Evolutionary conservation across 1,140 invertebrate species (phyloP).

Genomic region (Triops longicaudatus): DNA sequence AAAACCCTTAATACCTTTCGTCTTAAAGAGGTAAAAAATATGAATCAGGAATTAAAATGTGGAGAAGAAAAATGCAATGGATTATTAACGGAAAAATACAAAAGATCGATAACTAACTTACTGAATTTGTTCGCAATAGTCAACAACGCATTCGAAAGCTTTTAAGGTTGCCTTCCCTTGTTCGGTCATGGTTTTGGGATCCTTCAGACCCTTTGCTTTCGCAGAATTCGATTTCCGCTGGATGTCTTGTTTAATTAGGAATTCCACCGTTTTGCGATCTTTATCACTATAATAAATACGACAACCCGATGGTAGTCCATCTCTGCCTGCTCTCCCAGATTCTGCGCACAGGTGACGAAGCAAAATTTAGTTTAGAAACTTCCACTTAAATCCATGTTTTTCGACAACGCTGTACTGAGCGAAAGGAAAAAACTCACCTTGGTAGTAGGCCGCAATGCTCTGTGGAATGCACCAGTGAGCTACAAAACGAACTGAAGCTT

Average conservation of each 20-base stretch:
- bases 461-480: conserved; percentile 88
- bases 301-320: conserved; percentile 50
- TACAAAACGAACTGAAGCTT: conserved; percentile 66
- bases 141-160: conserved; percentile 64
- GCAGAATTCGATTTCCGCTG: conserved; percentile 39
- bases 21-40: conserved; percentile 7
- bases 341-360: conserved; percentile 32
- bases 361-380: conserved; percentile 40
- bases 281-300: conserved; percentile 63
- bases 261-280: conserved; percentile 69
- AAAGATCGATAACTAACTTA: conserved; percentile 40
- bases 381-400: conserved; percentile 45
- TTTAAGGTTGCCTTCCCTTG: conserved; percentile 54
- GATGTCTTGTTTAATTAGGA: conserved; percentile 61
- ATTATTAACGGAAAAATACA: too few species aligned
- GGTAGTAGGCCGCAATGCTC: conserved; percentile 54
- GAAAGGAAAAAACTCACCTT: conserved; percentile 32
- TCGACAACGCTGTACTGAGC: too few species aligned
- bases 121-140: conserved; percentile 61
- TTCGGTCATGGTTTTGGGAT: conserved; percentile 38
- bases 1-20: too few species aligned
- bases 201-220: conserved; percentile 40
- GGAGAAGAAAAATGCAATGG: conserved; percentile 24
- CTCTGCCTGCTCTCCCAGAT: conserved; percentile 51
- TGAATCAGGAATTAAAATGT: conserved; percentile 22